These are phyloP conservation scores for Ploceus nigricollis DNA, from an alignment of 2,113 vertebrate genomes.

Conservation along the genomic window DNA sequence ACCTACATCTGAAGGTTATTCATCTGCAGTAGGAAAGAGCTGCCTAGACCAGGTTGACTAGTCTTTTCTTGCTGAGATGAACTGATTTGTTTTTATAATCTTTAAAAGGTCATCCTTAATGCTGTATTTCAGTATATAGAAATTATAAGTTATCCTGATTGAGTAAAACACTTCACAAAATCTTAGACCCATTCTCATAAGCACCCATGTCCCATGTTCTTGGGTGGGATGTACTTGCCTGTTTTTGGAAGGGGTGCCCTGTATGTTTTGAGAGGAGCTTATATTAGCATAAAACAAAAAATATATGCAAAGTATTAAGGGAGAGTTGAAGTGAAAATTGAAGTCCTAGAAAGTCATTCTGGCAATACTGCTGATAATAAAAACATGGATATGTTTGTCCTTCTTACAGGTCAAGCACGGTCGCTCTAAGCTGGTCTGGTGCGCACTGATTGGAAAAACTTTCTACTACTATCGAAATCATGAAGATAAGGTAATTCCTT, in stretches of 20 bases:
- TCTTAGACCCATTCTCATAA: neutral
- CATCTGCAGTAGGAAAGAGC: neutral
- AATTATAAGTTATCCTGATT: neutral
- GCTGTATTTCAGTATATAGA: neutral
- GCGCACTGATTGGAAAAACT: slow-evolving; percentile 80
- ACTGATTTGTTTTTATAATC: neutral
- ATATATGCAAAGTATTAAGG: neutral
- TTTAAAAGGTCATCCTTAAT: neutral
- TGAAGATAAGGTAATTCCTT: slow-evolving; percentile 82
- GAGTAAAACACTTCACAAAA: neutral
- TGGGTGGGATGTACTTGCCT: neutral
- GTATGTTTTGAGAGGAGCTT: neutral
- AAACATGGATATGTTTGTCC: neutral
- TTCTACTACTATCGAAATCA: slow-evolving; percentile 88
- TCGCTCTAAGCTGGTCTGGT: slow-evolving; percentile 90
- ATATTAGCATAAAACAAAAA: neutral
- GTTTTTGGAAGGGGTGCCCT: neutral
- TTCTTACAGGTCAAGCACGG: slow-evolving; percentile 85
- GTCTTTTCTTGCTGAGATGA: neutral
- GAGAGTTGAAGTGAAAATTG: neutral
- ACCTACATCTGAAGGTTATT: neutral
- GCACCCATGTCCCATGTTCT: neutral
- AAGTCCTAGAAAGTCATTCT: neutral
- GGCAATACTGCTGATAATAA: neutral
- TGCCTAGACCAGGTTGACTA: neutral